These are phyloP conservation scores for Notodonta ziczac DNA, from an alignment of 2,888 invertebrate genomes.

Conservation along the genomic window DNA sequence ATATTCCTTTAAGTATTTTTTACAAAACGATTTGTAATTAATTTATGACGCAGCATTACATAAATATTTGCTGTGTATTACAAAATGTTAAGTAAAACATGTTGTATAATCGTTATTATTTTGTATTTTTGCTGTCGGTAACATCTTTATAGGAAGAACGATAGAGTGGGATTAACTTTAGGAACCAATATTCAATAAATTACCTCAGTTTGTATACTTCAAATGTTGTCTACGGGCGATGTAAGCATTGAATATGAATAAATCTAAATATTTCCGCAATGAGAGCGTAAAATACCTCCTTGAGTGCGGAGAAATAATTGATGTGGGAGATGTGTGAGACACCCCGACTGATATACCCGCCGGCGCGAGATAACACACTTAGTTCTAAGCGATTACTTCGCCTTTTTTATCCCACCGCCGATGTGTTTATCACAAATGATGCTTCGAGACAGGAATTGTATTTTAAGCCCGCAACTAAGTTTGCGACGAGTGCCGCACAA, in stretches of 20 bases:
- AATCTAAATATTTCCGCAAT: constrained; percentile 9
- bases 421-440: constrained; percentile 41
- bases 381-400: constrained; percentile 25
- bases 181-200: constrained; percentile 4
- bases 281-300: constrained; percentile 13
- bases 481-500: constrained; percentile 48
- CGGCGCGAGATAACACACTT: constrained; percentile 8
- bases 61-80: too few relatives aligned
- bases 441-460: constrained; percentile 50
- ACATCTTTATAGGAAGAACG: too few relatives aligned
- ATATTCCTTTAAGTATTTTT: too few relatives aligned
- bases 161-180: background rate
- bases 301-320: constrained; percentile 21
- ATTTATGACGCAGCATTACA: too few relatives aligned
- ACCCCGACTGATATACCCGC: constrained; percentile 11
- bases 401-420: constrained; percentile 25
- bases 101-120: too few relatives aligned
- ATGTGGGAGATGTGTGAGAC: constrained; percentile 8
- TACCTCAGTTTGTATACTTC: background rate
- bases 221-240: constrained; percentile 1
- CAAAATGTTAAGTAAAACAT: too few relatives aligned
- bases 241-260: constrained; percentile 14
- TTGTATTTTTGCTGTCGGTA: too few relatives aligned
- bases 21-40: too few relatives aligned
- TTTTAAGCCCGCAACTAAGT: constrained; percentile 56